A percentile compares a stretch with the other conserved stretches of the same genome.
Evolutionary conservation across 2,888 invertebrate genomes (phyloP).

Genomic region (Papilio protenor): DNA sequence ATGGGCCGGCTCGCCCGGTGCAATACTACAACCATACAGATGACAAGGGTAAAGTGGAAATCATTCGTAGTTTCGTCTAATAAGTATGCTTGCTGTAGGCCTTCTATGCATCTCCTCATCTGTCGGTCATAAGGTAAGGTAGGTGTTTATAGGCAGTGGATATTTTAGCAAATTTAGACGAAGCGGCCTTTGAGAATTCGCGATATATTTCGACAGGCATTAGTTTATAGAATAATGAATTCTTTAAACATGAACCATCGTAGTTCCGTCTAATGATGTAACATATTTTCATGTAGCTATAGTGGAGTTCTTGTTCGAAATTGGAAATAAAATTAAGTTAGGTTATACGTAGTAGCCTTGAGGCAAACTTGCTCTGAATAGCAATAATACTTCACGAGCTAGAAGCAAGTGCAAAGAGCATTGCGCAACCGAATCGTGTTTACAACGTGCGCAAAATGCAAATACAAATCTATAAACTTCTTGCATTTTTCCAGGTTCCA

Average conservation of each 20-base stretch:
- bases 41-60: no score
- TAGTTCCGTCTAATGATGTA: neutral
- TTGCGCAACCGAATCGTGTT: slow-evolving; percentile 14
- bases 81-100: no score
- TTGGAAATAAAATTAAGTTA: slow-evolving; percentile 3
- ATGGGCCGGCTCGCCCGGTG: no score
- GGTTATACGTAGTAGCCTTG: slow-evolving; percentile 1
- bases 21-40: no score
- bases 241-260: neutral
- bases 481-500: neutral
- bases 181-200: no score
- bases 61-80: no score
- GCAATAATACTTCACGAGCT: slow-evolving; percentile 14
- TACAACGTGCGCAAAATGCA: slow-evolving; percentile 5
- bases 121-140: no score
- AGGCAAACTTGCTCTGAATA: slow-evolving; percentile 8
- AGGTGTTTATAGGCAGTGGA: no score
- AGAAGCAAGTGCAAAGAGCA: slow-evolving; percentile 19
- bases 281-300: neutral
- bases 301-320: neutral
- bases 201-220: no score
- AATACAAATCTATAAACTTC: slow-evolving; percentile 9
- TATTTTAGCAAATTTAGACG: no score
- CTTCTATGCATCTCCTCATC: no score
- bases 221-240: neutral